Base-by-base conservation (phyloP, 2,888 invertebrate genomes). In the Leptinotarsa juncta region DNA sequence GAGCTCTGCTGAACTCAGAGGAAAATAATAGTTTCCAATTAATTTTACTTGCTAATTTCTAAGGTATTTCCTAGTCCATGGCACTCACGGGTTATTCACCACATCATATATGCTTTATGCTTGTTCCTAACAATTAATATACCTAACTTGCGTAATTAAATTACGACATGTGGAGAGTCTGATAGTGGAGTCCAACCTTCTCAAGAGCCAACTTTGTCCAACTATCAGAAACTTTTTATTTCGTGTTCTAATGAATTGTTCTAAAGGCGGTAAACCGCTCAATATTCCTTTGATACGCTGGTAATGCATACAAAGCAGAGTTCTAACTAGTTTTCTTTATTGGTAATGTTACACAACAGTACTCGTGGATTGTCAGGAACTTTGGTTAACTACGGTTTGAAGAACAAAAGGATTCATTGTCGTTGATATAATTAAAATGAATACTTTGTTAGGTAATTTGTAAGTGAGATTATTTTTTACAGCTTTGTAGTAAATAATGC, bases 251-350 rank as follows among this genome's bases (percentile, higher is more conserved):
- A 62, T 62, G 42, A 62, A 62, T 62, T 62, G 62, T 62, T 62
- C n/a, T 32, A 12, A n/a, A 10, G 62, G 42, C 42, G 62, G 32
- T 62, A 62, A 62, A 42, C 62, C 62, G n/a, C 62, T 62, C 62
- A 62, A 32, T 62, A 62, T 32, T 16, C 57, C 69, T 69, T 67
- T 57, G 57, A 60, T 49, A 23, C 48, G 49, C 48, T 48, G 20
- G 26, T 32, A 60, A 42, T 69, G 57, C 57, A 69, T 69, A 69
- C 49, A 69, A 69, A 69, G 57, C 69, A 26, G 48, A 57, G 23
- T 18, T 57, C 32, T 20, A 48, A 69, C 57, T 48, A 69, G 57
- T 69, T 69, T 68, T 68, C 57, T 42, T 10, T 42, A 55, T 68
- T 55, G 57, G 68, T 68, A 20, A 68, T 48, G 26, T 68, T 55